A percentile compares a stretch with the other conserved stretches of the same genome.
Evolutionary conservation across 1,140 invertebrate species (phyloP).

Genomic region (Pantala flavescens): DNA sequence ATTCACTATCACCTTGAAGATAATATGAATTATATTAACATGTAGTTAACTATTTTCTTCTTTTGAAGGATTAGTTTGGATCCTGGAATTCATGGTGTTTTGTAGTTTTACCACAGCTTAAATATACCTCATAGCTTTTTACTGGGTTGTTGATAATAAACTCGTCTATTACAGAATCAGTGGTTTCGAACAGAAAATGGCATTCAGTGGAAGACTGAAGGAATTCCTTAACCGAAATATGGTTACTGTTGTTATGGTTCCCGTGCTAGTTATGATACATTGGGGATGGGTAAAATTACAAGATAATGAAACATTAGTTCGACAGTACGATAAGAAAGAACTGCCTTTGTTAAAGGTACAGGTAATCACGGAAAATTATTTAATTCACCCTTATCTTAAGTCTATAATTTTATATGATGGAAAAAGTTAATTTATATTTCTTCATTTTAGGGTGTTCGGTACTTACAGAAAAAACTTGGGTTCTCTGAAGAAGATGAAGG

Average conservation of each 20-base stretch:
- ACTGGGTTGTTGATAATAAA: too few species aligned
- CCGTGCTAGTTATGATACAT: constrained; percentile 36
- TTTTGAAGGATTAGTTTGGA: too few species aligned
- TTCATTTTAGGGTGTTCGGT: not conserved
- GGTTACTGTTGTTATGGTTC: constrained; percentile 37
- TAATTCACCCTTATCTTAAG: too few species aligned
- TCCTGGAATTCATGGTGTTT: too few species aligned
- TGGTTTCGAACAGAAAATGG: not conserved
- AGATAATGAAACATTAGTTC: constrained; percentile 36
- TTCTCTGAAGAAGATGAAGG: not conserved
- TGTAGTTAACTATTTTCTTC: too few species aligned
- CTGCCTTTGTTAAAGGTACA: constrained; percentile 33
- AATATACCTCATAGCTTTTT: too few species aligned
- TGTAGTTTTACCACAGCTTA: too few species aligned
- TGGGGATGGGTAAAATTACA: constrained; percentile 42
- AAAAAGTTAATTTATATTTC: not conserved
- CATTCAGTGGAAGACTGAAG: not conserved
- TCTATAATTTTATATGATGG: too few species aligned
- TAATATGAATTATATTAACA: too few species aligned
- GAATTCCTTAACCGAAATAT: constrained; percentile 28
- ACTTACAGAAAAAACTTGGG: not conserved
- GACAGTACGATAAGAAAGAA: constrained; percentile 34
- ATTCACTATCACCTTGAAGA: too few species aligned
- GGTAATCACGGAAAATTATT: constrained; percentile 25
- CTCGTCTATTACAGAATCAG: too few species aligned